Evolutionary conservation across 2,888 invertebrate genomes (phyloP), one percentile per base, ranked within the genome.

Genomic region (Leptothorax acervorum): DNA sequence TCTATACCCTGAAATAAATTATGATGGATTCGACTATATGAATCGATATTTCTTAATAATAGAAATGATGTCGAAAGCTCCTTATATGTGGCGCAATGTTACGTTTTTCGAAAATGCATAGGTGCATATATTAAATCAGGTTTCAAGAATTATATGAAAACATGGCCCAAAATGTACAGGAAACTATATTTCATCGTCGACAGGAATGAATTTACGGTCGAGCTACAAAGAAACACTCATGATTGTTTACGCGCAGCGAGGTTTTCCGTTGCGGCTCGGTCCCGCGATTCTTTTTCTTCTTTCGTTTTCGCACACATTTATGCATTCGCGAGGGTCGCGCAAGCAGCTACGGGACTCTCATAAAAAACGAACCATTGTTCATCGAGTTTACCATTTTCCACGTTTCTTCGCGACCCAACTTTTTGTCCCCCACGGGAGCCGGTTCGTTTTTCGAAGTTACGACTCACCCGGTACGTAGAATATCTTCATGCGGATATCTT

Each of bases 121-220:
- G 62, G 42, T 18, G 63, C 48, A 28, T 60, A 68, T 79, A 68
- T 82, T 89, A 78, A 88, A 89, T 90, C 83, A 85, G 51, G 39
- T 55, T 73, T 78, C 45, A 60, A 65, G 62, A 84, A 79, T 81
- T 75, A 83, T 81, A 73, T 65, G 53, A 62, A 73, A 60, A 73
- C 48, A 65, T 42, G 55, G 79, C 71, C 62, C 53, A 73, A 63
- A 70, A 51, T 60, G 62, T 83, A 23, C 66, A 82, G 75, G 84
- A 75, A 75, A 88, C 87, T 74, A 82, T 91, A 89, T 90, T 89
- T 88, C 84, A 88, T 84, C 86, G 93, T 89, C 85, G 90, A 90
- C 90, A 87, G 60, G 91, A 92, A 92, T 91, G 92, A 93, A 93
- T 93, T 93, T 93, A 93, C 84, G 89, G 71, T 73, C 53, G 48